Evolutionary conservation across 2,888 invertebrate species (phyloP), one percentile per base, ranked within the genome.

Genomic region (Acronicta psi): DNA sequence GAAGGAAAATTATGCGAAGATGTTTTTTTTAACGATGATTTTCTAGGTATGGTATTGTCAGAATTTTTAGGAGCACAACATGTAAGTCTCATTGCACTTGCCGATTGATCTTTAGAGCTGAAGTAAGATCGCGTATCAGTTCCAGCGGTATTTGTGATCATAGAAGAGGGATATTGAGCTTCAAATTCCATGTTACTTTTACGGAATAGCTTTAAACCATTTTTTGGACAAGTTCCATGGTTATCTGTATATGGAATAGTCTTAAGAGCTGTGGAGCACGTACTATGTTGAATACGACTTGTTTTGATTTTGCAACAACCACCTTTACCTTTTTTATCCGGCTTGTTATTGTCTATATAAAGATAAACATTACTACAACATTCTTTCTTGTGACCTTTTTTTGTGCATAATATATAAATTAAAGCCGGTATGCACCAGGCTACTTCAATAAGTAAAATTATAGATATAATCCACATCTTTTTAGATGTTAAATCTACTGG

Each of bases 361-460:
- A 78, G 59, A 40, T 70, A 77, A 7, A 73, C 65, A 18, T 77
- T 77, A 40, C 69, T 74, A 10, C 45, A 67, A 11, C 55, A 44
- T 14, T 58, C 61, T 42, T 66, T 75, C 29, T 66, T 76, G 34
- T 74, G 65, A 1, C 62, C 70, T 14, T 67, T 76, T 67, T 64
- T 81, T 0, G 49, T 46, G 46, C 62, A 82, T 36, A 77, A 23
- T 42, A 86, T 50, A 54, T 73, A 86, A 11, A 80, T 58, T 17
- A 85, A 56, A n/a, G 83, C 80, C 14, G 83, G 85, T 11, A 91
- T 74, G 60, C 91, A 92, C 89, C 91, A 92, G 14, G 82, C 69
- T 34, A 92, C 40, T 83, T 93, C 92, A 8, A 92, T 55, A 8
- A 89, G 41, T 23, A 93, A 56, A 55, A 93, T 82, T 13, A 86